phyloP scores from a whole-genome alignment of 1,140 invertebrate species.

The Ips typographus region DNA sequence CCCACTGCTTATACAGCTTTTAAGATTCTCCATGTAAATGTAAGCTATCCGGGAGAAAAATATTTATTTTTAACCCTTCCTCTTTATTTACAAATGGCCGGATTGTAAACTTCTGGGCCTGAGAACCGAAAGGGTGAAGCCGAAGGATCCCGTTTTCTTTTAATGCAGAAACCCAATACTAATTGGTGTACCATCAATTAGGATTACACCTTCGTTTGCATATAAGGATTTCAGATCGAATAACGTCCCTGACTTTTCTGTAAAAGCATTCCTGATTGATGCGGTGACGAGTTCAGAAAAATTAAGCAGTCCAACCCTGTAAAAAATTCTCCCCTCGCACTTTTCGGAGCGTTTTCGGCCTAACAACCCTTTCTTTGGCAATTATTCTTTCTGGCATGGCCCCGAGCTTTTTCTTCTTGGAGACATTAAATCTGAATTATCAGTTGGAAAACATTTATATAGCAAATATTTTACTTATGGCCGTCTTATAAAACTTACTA shows the following conservation, averaged over 20 bases:
- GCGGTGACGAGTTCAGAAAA: neutral
- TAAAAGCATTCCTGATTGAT: neutral
- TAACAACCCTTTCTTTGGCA: slow-evolving; percentile 37
- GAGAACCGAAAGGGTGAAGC: slow-evolving; percentile 34
- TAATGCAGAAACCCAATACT: slow-evolving; percentile 29
- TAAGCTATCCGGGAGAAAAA: slow-evolving; percentile 26
- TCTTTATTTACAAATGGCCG: slow-evolving; percentile 22
- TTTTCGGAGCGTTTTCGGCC: slow-evolving; percentile 26
- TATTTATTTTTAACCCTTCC: slow-evolving; percentile 33
- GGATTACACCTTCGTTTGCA: slow-evolving; percentile 36
- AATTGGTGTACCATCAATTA: slow-evolving; percentile 35
- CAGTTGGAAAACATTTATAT: slow-evolving; percentile 38
- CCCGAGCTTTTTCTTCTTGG: slow-evolving; percentile 32
- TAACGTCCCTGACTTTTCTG: slow-evolving; percentile 1
- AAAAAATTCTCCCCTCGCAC: slow-evolving; percentile 24
- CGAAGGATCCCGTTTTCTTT: slow-evolving; percentile 30
- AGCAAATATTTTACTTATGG: slow-evolving; percentile 38
- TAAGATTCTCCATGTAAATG: slow-evolving; percentile 28
- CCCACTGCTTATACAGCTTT: slow-evolving; percentile 24
- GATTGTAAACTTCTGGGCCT: slow-evolving; percentile 20
- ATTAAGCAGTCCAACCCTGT: slow-evolving; percentile 14
- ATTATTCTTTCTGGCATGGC: slow-evolving; percentile 35
- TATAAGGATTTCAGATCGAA: slow-evolving; percentile 22
- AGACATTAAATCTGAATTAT: slow-evolving; percentile 39
- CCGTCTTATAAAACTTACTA: slow-evolving; percentile 20